These are phyloP conservation scores for Anthophora plumipes DNA, from an alignment of 2,888 invertebrate genomes.

Conservation along the genomic window DNA sequence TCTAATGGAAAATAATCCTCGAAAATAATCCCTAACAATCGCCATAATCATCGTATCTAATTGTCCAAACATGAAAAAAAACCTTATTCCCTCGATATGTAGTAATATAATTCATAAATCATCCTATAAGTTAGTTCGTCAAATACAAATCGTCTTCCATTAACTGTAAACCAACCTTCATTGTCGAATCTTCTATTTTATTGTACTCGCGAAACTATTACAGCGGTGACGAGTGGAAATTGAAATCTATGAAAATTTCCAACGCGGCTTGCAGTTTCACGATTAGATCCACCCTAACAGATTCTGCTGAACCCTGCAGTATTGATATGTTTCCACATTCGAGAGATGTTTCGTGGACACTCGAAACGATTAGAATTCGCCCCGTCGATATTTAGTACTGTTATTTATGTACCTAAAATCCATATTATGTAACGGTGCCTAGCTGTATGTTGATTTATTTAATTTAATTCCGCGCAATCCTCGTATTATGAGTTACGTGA, in stretches of 20 bases:
- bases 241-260: constrained; percentile 39
- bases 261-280: neutral
- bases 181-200: constrained; percentile 14
- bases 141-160: neutral
- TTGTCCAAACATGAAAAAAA: neutral
- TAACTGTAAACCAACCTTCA: neutral
- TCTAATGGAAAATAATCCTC: too few species aligned
- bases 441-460: constrained; percentile 62
- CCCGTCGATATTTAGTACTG: constrained; percentile 51
- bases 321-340: constrained; percentile 57
- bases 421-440: constrained; percentile 53
- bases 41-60: too few species aligned
- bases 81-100: neutral
- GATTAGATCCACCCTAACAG: constrained; percentile 8
- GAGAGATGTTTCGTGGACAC: constrained; percentile 12
- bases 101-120: too few species aligned
- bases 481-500: constrained; percentile 50
- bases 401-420: constrained; percentile 61
- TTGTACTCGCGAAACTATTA: constrained; percentile 16
- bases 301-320: constrained; percentile 38
- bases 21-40: too few species aligned
- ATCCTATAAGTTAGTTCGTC: too few species aligned
- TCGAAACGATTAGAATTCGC: constrained; percentile 40
- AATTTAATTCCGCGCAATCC: constrained; percentile 60
- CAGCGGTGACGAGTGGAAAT: constrained; percentile 25